Conservation (phyloP, 2,797 vertebrate genomes). For the Onychomys arenicola region DNA sequence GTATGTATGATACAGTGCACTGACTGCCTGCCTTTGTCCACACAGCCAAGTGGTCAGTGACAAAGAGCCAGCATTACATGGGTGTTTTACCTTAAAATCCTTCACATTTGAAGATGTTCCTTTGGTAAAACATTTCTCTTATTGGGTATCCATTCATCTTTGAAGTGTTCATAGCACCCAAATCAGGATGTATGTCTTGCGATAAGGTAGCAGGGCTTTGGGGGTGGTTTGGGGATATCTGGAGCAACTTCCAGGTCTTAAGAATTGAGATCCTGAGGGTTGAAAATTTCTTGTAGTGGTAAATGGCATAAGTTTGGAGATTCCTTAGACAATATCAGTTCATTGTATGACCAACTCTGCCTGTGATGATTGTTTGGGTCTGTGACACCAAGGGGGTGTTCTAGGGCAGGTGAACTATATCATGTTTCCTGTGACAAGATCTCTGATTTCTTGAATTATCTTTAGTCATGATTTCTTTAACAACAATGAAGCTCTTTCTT, state of each 20-base stretch:
- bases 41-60: neutral
- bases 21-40: neutral
- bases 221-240: too few relatives aligned
- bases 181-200: neutral
- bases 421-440: neutral
- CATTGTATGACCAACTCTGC: neutral
- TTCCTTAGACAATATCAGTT: neutral
- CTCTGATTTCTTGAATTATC: neutral
- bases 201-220: neutral
- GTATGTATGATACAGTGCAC: neutral
- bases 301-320: neutral
- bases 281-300: neutral
- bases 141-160: neutral
- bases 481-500: neutral
- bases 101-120: neutral
- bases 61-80: neutral
- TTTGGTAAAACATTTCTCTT: constrained; percentile 7
- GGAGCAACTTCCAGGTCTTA: neutral
- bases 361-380: neutral
- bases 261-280: neutral
- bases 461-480: neutral
- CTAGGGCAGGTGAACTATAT: neutral
- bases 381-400: neutral
- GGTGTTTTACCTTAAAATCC: neutral
- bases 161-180: neutral